Percentiles rank a stretch among this genome's conserved stretches.
Conservation (phyloP, 2,113 vertebrate genomes). For the Circaetus gallicus region DNA sequence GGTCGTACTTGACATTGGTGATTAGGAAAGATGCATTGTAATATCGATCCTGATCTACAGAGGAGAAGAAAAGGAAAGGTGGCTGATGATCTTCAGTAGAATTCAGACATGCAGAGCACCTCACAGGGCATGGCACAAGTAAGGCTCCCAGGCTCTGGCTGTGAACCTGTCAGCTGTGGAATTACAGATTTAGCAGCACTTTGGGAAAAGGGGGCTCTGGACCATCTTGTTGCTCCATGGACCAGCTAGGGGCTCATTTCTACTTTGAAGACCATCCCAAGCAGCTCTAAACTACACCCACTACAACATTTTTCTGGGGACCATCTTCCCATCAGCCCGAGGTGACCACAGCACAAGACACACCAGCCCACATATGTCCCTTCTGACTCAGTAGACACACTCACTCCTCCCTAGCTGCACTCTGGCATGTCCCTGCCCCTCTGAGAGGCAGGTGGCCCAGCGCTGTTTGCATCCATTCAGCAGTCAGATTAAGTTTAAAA, state of each 20-base stretch:
- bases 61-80: background rate
- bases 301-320: background rate
- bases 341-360: background rate
- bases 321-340: background rate
- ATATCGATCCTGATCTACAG: conserved; percentile 68
- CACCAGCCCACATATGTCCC: background rate
- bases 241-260: background rate
- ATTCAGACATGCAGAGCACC: background rate
- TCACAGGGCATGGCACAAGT: background rate
- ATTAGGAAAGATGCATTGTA: conserved; percentile 65
- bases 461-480: background rate
- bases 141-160: background rate
- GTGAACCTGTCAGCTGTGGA: background rate
- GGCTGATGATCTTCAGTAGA: background rate
- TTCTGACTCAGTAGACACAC: background rate
- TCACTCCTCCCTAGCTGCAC: background rate
- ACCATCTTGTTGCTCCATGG: background rate
- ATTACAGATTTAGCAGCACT: background rate
- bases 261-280: background rate
- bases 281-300: background rate
- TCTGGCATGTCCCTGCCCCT: background rate
- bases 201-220: background rate
- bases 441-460: background rate
- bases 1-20: conserved; percentile 45
- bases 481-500: background rate